These are phyloP conservation scores for Rhabditoides inermis DNA, from an alignment of 2,888 invertebrate species.

Conservation along the genomic window DNA sequence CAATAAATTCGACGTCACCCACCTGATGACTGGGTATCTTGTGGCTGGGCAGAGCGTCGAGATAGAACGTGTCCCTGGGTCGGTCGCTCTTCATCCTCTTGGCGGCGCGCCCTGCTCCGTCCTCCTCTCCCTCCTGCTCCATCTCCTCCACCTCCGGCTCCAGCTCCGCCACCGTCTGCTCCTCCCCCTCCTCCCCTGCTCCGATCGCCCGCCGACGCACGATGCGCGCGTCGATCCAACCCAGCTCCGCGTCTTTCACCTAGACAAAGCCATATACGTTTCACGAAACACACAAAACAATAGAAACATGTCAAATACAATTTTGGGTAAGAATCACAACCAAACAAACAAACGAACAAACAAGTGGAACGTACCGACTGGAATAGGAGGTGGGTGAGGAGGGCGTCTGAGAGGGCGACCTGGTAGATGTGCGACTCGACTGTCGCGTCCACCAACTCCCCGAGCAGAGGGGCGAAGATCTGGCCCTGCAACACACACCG, in stretches of 20 bases:
- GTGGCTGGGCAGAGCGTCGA: conserved; percentile 36
- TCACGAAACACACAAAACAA: too few species aligned
- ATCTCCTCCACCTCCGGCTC: conserved; percentile 2
- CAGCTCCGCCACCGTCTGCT: conserved; percentile 3
- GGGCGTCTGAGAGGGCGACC: conserved; percentile 57
- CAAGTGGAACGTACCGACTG: conserved; percentile 13
- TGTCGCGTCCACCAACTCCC: conserved; percentile 82
- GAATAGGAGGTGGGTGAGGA: conserved; percentile 17
- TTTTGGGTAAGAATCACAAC: too few species aligned
- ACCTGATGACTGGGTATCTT: conserved; percentile 58
- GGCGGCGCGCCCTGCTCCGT: conserved; percentile 6
- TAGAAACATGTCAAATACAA: conserved; percentile 1
- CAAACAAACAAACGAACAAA: too few species aligned
- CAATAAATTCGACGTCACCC: too few species aligned
- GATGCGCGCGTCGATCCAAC: conserved; percentile 67
- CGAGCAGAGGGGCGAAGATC: conserved; percentile 70
- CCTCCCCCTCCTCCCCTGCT: conserved; percentile 11
- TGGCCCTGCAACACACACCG: conserved; percentile 24
- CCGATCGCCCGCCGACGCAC: conserved; percentile 31
- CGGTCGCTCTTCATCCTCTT: conserved; percentile 4
- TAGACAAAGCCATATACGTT: too few species aligned
- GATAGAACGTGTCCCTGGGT: conserved; percentile 31
- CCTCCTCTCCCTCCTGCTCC: conserved; percentile 5
- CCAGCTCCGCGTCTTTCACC: conserved; percentile 80
- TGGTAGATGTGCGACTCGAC: conserved; percentile 97